A percentile compares a stretch with the other conserved stretches of the same genome.
These are phyloP conservation scores for Vulpes ferrilata DNA, from an alignment of 2,113 vertebrate species.

Conservation along the genomic window DNA sequence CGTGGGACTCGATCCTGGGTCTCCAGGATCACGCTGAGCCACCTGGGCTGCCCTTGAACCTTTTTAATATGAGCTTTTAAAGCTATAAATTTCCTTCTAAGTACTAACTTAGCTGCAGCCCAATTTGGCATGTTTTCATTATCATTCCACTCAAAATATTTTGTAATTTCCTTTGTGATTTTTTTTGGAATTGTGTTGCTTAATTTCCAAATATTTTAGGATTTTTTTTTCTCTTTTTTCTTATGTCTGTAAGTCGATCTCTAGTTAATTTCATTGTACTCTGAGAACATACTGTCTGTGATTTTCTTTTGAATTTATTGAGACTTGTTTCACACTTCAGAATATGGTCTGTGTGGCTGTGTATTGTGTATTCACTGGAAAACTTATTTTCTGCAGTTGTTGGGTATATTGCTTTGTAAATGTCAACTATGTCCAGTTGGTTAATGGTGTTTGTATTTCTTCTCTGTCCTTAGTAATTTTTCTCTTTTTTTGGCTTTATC, in stretches of 20 bases:
- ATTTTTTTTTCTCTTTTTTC: neutral
- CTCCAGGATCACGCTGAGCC: too few species aligned
- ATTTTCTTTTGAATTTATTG: constrained; percentile 6
- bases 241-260: neutral
- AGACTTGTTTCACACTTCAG: neutral
- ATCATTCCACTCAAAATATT: neutral
- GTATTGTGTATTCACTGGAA: neutral
- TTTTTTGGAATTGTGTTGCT: neutral
- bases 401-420: neutral
- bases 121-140: neutral
- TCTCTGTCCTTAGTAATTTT: neutral
- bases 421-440: neutral
- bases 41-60: neutral
- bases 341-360: neutral
- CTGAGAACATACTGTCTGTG: neutral
- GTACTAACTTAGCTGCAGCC: neutral
- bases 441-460: neutral
- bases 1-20: too few species aligned
- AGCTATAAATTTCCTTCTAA: neutral
- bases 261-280: neutral
- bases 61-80: neutral
- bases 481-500: neutral
- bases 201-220: neutral
- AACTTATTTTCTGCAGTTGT: constrained; percentile 1
- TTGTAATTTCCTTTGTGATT: neutral